Conservation (phyloP, 1,140 invertebrate species). For the Aethina tumida region DNA sequence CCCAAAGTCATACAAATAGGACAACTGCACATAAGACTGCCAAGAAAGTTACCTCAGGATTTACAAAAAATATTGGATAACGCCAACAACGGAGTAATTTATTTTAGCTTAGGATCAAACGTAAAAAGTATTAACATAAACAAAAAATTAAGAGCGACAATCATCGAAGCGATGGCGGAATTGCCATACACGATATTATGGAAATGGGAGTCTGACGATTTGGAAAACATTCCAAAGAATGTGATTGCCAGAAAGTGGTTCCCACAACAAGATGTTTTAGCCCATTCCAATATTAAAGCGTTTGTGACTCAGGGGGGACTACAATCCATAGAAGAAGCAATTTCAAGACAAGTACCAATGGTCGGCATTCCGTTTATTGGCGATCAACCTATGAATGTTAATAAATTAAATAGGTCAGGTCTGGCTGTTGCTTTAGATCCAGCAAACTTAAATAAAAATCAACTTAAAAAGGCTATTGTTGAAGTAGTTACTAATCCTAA, state of each 20-base stretch:
- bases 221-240: slow-evolving; percentile 46
- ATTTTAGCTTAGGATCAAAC: slow-evolving; percentile 44
- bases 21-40: slow-evolving; percentile 38
- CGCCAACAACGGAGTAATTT: slow-evolving; percentile 42
- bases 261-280: slow-evolving; percentile 57
- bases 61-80: slow-evolving; percentile 34
- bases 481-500: slow-evolving; percentile 13
- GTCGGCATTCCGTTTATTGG: slow-evolving; percentile 37
- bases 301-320: slow-evolving; percentile 55
- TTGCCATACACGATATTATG: slow-evolving; percentile 44
- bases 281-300: slow-evolving; percentile 43
- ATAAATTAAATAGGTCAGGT: slow-evolving; percentile 23
- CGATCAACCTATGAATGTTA: slow-evolving; percentile 29
- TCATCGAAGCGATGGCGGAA: slow-evolving; percentile 40
- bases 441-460: slow-evolving; percentile 24
- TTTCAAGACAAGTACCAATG: slow-evolving; percentile 45
- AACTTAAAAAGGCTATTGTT: slow-evolving; percentile 22
- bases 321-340: slow-evolving; percentile 47
- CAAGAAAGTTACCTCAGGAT: slow-evolving; percentile 31
- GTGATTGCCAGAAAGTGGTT: slow-evolving; percentile 54
- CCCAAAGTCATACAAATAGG: slow-evolving; percentile 39
- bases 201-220: slow-evolving; percentile 42
- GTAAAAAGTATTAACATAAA: slow-evolving; percentile 44
- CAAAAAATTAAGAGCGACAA: slow-evolving; percentile 34
- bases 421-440: slow-evolving; percentile 28